These are phyloP conservation scores for Agrotis puta DNA, from an alignment of 2,888 invertebrate genomes.

Conservation along the genomic window DNA sequence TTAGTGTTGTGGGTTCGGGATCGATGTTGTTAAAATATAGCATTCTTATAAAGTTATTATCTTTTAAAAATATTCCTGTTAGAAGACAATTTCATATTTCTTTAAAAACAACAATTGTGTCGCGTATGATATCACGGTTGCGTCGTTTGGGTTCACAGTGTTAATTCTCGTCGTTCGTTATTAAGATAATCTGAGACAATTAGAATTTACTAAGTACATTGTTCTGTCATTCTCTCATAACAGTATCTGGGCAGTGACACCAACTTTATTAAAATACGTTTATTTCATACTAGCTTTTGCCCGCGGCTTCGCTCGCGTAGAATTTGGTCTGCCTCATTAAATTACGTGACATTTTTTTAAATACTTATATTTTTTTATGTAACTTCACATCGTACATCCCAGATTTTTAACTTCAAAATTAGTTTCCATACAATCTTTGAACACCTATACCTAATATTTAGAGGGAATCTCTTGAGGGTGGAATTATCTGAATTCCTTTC, in stretches of 20 bases:
- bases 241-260: conserved; percentile 15
- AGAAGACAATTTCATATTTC: not conserved
- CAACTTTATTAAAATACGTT: not conserved
- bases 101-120: conserved; percentile 1
- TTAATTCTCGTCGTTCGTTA: conserved; percentile 17
- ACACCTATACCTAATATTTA: too few species aligned
- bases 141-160: conserved; percentile 10
- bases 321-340: too few species aligned
- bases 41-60: too few species aligned
- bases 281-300: too few species aligned
- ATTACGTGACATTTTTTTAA: too few species aligned
- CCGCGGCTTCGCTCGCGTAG: too few species aligned
- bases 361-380: too few species aligned
- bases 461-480: too few species aligned
- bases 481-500: too few species aligned
- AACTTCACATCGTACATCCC: too few species aligned
- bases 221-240: conserved; percentile 39
- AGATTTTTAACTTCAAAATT: too few species aligned
- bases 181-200: conserved; percentile 54
- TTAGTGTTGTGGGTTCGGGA: not conserved
- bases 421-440: too few species aligned
- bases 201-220: conserved; percentile 49
- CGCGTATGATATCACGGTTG: conserved; percentile 10
- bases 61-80: not conserved
- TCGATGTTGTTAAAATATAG: conserved; percentile 6